These are phyloP conservation scores for Chromoteleia sp. DNA, from an alignment of 2,888 invertebrate genomes.

Conservation along the genomic window DNA sequence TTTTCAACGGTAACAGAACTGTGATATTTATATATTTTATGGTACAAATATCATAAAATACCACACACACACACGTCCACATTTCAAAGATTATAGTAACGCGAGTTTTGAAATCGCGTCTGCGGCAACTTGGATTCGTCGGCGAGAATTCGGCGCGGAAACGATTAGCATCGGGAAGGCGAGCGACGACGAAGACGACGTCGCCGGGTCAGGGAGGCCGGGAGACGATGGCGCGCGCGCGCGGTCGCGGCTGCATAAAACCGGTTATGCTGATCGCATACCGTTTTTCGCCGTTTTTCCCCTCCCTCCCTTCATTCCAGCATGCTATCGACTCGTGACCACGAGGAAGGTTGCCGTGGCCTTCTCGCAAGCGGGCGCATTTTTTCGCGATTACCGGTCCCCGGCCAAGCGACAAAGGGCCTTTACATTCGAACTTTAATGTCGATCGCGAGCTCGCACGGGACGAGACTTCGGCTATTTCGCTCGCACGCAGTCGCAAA, in stretches of 20 bases:
- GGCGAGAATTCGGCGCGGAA: constrained; percentile 9
- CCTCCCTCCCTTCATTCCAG: constrained; percentile 73
- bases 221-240: constrained; percentile 68
- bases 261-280: constrained; percentile 81
- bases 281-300: constrained; percentile 81
- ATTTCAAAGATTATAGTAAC: no score
- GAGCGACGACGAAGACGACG: constrained; percentile 72
- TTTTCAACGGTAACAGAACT: no score
- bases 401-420: constrained; percentile 35
- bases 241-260: constrained; percentile 73
- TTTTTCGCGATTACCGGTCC: constrained; percentile 56
- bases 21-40: no score
- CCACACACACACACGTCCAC: no score
- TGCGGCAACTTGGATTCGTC: no score
- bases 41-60: no score
- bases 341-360: constrained; percentile 68
- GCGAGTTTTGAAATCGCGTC: no score
- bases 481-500: no score
- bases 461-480: no score
- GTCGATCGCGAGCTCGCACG: no score
- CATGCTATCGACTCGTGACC: constrained; percentile 71
- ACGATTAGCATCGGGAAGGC: constrained; percentile 70
- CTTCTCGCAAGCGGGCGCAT: constrained; percentile 58
- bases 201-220: constrained; percentile 71
- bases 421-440: constrained; percentile 37